These are phyloP conservation scores for Rostratula benghalensis DNA, from an alignment of 2,113 vertebrate genomes.

Conservation along the genomic window DNA sequence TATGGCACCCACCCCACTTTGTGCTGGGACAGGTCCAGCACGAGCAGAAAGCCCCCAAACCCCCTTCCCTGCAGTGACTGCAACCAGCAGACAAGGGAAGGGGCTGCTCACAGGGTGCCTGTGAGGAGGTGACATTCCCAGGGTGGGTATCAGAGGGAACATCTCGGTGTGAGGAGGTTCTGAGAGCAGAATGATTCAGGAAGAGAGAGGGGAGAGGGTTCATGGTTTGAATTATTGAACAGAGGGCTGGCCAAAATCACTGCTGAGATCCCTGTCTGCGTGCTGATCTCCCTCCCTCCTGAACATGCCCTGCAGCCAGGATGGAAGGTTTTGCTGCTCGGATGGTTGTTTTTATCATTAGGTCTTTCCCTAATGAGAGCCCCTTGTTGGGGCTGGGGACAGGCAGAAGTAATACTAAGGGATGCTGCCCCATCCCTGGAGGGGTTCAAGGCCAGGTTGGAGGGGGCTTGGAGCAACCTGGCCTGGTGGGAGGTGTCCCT, in stretches of 20 bases:
- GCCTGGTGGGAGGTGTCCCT: no score
- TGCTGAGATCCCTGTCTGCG: neutral
- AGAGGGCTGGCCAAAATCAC: neutral
- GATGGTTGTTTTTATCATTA: neutral
- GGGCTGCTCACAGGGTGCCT: neutral
- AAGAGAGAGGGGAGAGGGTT: neutral
- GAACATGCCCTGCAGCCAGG: neutral
- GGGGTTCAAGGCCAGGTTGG: no score
- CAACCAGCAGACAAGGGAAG: neutral
- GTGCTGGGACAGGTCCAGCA: neutral
- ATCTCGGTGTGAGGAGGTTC: neutral
- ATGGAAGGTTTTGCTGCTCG: neutral
- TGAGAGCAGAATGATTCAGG: neutral
- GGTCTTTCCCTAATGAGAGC: neutral
- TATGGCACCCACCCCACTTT: accelerated
- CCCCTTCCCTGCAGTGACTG: accelerated
- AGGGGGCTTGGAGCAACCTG: no score
- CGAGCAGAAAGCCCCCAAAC: neutral
- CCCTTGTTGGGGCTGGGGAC: accelerated
- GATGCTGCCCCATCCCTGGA: neutral
- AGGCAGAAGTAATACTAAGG: neutral
- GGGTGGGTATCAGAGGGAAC: neutral
- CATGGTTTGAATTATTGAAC: neutral
- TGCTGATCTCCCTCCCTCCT: neutral
- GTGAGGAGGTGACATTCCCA: neutral